phyloP scores from a whole-genome alignment of 2,888 invertebrate species.

The Lamellibrachia satsuma region DNA sequence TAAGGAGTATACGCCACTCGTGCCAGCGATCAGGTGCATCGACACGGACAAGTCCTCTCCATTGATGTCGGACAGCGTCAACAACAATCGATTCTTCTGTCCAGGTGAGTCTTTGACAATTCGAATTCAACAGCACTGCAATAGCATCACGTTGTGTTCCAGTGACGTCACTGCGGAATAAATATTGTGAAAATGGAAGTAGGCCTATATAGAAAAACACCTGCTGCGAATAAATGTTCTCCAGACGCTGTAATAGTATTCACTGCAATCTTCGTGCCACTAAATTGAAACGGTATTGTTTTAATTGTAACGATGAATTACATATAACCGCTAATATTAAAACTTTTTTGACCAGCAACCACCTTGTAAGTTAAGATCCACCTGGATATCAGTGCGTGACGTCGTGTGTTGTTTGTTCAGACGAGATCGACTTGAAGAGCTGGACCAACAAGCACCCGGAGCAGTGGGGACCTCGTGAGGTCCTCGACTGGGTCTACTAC shows the following conservation, averaged over 20 bases:
- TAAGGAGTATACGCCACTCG: neutral
- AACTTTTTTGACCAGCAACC: neutral
- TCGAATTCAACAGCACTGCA: neutral
- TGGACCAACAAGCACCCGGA: conserved; percentile 6
- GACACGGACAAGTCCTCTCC: neutral
- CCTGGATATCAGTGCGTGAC: neutral
- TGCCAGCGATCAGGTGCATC: neutral
- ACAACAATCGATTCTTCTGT: neutral
- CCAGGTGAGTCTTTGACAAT: neutral
- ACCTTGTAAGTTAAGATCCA: neutral
- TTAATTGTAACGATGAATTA: neutral
- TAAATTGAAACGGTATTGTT: neutral
- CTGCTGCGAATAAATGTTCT: neutral
- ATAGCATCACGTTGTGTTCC: neutral
- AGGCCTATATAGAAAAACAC: neutral
- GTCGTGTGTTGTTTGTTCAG: neutral
- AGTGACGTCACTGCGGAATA: neutral
- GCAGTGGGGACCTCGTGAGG: neutral
- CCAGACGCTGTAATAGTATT: neutral
- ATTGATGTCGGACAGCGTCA: too few species aligned
- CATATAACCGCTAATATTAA: neutral
- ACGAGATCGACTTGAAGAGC: neutral
- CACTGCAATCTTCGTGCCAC: neutral
- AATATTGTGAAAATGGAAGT: neutral
- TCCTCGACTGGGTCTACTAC: conserved; percentile 13